Evolutionary conservation across 2,797 vertebrate species (phyloP).

Genomic region (Remorina albescens): DNA sequence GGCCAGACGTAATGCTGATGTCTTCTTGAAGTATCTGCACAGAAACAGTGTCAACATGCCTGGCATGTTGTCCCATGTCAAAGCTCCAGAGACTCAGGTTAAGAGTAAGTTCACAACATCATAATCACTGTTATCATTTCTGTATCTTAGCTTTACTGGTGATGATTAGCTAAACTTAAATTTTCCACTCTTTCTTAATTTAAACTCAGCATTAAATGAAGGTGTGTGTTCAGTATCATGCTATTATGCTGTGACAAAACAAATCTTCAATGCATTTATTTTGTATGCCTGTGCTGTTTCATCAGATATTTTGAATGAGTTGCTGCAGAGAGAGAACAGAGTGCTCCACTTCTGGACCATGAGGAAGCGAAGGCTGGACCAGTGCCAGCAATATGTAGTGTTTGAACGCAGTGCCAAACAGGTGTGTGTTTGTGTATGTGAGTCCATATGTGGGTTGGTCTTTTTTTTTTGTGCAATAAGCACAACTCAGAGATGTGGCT

Average conservation of each 20-base stretch:
- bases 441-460: background rate
- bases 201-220: background rate
- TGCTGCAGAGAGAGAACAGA: slow-evolving; percentile 97
- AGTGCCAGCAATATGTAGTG: slow-evolving; percentile 97
- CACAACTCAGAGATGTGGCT: background rate
- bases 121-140: background rate
- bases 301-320: slow-evolving; percentile 95
- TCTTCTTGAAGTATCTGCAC: slow-evolving; percentile 95
- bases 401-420: slow-evolving; percentile 98
- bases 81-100: slow-evolving; percentile 94
- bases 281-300: slow-evolving; percentile 28
- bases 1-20: slow-evolving; percentile 93
- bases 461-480: slow-evolving; percentile 20
- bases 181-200: background rate
- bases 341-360: slow-evolving; percentile 99
- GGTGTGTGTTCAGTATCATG: background rate
- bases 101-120: slow-evolving; percentile 88
- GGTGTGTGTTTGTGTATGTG: slow-evolving; percentile 77
- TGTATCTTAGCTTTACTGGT: slow-evolving; percentile 5
- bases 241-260: background rate
- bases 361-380: slow-evolving; percentile 95
- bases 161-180: background rate
- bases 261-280: slow-evolving; percentile 1
- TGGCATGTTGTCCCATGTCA: slow-evolving; percentile 93
- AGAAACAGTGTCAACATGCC: slow-evolving; percentile 97